phyloP scores from a whole-genome alignment of 1,140 invertebrate genomes.

The Ladona fulva region DNA sequence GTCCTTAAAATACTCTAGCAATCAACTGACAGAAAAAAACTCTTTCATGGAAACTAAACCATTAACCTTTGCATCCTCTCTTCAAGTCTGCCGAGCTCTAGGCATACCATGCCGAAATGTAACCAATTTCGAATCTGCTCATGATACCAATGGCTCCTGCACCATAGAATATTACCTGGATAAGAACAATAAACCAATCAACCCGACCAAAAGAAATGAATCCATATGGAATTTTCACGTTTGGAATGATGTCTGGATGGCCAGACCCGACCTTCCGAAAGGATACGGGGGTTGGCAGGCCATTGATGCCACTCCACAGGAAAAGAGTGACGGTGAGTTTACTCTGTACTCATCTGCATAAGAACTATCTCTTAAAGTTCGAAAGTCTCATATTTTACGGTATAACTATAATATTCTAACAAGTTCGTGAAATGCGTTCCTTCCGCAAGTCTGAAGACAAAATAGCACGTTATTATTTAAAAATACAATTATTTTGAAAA shows the following conservation, averaged over 20 bases:
- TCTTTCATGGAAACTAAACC: background rate
- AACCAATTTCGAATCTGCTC: conserved; percentile 82
- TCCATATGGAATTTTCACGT: conserved; percentile 77
- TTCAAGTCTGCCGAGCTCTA: conserved; percentile 67
- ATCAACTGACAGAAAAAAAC: no score
- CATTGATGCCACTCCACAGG: conserved; percentile 88
- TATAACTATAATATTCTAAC: no score
- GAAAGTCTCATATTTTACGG: no score
- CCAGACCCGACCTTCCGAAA: conserved; percentile 61
- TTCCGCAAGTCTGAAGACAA: no score
- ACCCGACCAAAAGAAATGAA: background rate
- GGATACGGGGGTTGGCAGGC: conserved; percentile 85
- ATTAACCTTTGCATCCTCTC: conserved; percentile 1
- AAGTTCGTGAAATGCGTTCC: no score
- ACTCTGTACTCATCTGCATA: no score
- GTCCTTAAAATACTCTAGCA: no score
- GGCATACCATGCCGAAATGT: conserved; percentile 79
- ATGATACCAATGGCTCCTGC: conserved; percentile 46
- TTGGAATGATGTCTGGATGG: conserved; percentile 94
- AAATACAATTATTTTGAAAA: no score
- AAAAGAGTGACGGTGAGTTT: conserved; percentile 61
- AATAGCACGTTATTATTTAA: no score
- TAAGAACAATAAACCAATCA: background rate
- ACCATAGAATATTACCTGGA: background rate
- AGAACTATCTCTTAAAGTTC: no score